Base-by-base conservation (phyloP, 2,888 invertebrate species). In the Pyrocoelia pectoralis region DNA sequence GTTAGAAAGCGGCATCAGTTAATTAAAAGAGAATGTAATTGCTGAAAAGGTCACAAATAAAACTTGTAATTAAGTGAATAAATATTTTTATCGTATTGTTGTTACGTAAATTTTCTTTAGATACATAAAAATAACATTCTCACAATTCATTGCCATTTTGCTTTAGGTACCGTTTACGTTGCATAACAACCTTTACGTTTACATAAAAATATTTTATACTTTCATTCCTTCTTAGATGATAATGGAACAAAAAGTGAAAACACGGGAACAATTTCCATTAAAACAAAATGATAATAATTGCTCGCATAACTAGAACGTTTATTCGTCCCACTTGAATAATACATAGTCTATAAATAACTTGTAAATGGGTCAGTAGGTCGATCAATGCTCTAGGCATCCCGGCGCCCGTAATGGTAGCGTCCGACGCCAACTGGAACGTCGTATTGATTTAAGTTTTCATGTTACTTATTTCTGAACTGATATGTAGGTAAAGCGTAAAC, bases 311-410 rank as follows among this genome's bases (percentile, higher is more conserved):
- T 52, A 53, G 29, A 59, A 48, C 54, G 55, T 65, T 61, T 58
- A 57, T 54, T 18, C 62, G 51, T 53, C 69, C 68, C 66, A 69
- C 65, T 63, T 65, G 60, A 49, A 56, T 52, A 62, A 56, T 59
- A 55, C 50, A 48, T 59, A 48, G 56, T 56, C 70, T 71, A 71
- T 68, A 67, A 71, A 71, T 71, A 71, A 68, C 63, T 24, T 8
- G 19, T 55, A 72, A 70, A 68, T 67, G 55, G 73, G 73, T 73
- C 67, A 73, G 69, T 71, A 55, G 73, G 73, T 71, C 73, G 69
- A 73, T 73, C 73, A 70, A 73, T 73, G 73, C 68, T 71, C 57
- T 63, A 68, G 72, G 70, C 72, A 69, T 69, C 69, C 70, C 66
- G 71, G 70, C 72, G 71, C 69, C 72, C 65, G 70, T 71, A 70